phyloP scores from a whole-genome alignment of 2,888 invertebrate genomes.

The Homarus gammarus region DNA sequence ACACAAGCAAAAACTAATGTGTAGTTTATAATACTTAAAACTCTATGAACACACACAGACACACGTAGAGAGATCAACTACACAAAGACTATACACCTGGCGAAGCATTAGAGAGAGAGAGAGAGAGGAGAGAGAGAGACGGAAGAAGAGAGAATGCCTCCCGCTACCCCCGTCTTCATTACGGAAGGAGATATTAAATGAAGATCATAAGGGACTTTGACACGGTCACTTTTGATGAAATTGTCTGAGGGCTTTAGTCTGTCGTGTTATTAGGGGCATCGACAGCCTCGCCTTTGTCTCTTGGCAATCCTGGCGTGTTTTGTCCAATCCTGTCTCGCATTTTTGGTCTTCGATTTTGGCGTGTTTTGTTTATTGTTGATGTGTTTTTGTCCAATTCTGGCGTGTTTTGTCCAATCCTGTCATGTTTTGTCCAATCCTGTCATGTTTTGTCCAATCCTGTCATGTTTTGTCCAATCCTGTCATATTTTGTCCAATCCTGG shows the following conservation, averaged over 20 bases:
- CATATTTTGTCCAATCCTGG: background rate
- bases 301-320: background rate
- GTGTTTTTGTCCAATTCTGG: background rate
- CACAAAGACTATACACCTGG: too few relatives aligned
- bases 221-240: conserved; percentile 18
- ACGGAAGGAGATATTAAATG: conserved; percentile 12
- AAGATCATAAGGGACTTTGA: conserved; percentile 15
- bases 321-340: background rate
- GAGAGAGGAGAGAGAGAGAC: conserved; percentile 3
- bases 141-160: conserved; percentile 1
- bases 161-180: background rate
- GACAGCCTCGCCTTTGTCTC: background rate
- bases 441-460: background rate
- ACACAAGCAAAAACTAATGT: too few relatives aligned
- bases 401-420: background rate
- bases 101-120: too few relatives aligned
- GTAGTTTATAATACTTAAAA: too few relatives aligned
- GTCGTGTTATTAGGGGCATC: conserved; percentile 1
- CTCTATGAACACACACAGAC: too few relatives aligned
- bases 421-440: background rate
- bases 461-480: background rate
- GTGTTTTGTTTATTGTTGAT: background rate
- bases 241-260: conserved; percentile 2
- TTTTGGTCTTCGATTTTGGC: too few relatives aligned
- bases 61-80: too few relatives aligned